phyloP scores from a whole-genome alignment of 2,797 vertebrate genomes.

The Halcyon leucocephala region DNA sequence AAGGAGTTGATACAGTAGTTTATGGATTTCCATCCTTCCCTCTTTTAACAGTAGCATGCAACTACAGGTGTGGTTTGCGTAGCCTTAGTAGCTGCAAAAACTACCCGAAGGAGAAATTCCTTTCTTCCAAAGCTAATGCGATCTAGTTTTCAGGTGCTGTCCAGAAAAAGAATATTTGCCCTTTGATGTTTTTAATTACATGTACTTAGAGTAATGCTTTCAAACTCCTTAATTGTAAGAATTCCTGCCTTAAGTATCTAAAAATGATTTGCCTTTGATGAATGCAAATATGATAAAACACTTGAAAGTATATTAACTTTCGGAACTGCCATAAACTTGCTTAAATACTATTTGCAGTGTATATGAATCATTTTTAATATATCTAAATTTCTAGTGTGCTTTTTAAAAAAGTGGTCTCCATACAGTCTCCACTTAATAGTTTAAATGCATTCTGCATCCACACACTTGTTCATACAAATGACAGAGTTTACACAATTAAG shows the following conservation, averaged over 20 bases:
- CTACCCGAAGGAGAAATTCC: conserved; percentile 51
- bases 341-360: background rate
- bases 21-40: background rate
- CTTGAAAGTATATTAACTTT: background rate
- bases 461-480: background rate
- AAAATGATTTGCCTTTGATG: conserved; percentile 27
- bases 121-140: background rate
- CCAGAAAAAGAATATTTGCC: background rate
- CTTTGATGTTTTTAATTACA: conserved; percentile 51
- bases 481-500: background rate
- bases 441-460: background rate
- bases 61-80: background rate
- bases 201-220: background rate
- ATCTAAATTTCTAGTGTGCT: background rate
- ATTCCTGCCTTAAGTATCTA: background rate
- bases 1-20: background rate
- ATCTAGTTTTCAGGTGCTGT: conserved; percentile 9
- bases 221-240: conserved; percentile 17
- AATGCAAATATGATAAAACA: conserved; percentile 5
- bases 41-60: background rate
- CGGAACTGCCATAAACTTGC: background rate
- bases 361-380: background rate
- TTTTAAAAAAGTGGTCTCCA: background rate
- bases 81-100: conserved; percentile 7
- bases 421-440: background rate